Evolutionary conservation across 35 echinoderm and acorn worm species (phyloP).

Genomic region (Eucidaris tribuloides): DNA sequence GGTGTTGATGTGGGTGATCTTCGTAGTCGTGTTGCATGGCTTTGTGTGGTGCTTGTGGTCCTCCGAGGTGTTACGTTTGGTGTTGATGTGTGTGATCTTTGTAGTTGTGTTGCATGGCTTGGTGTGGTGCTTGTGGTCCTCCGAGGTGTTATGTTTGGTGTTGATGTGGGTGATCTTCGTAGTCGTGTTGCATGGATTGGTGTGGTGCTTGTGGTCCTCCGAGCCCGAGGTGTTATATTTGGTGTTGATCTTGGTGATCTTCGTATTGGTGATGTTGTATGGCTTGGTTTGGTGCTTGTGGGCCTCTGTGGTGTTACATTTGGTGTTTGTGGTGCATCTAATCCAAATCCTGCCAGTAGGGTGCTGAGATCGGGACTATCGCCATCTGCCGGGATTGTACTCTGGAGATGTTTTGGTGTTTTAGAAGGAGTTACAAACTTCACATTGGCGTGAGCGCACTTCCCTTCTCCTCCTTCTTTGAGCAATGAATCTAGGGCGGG

Average conservation of each 20-base stretch:
- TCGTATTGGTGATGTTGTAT: not conserved
- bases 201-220: not conserved
- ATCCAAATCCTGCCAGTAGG: not conserved
- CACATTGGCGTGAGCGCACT: not conserved
- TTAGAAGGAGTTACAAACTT: slow-evolving; percentile 3
- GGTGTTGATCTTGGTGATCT: not conserved
- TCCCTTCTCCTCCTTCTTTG: not conserved
- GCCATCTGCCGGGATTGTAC: not conserved
- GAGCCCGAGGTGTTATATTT: not conserved
- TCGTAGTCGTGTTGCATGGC: too few species aligned
- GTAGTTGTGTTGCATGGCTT: not conserved
- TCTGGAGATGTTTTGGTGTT: not conserved
- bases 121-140: too few species aligned
- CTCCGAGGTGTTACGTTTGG: not conserved
- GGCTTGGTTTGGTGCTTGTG: not conserved
- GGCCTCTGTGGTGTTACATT: not conserved
- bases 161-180: not conserved
- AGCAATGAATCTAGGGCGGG: not conserved
- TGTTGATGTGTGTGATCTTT: not conserved
- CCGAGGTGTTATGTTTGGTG: not conserved
- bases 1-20: not conserved
- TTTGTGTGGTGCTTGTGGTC: too few species aligned
- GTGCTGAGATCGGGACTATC: not conserved
- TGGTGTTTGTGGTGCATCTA: not conserved
- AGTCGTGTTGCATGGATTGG: not conserved